These are phyloP conservation scores for Onthophagus sagittarius DNA, from an alignment of 2,888 invertebrate species.

Conservation along the genomic window DNA sequence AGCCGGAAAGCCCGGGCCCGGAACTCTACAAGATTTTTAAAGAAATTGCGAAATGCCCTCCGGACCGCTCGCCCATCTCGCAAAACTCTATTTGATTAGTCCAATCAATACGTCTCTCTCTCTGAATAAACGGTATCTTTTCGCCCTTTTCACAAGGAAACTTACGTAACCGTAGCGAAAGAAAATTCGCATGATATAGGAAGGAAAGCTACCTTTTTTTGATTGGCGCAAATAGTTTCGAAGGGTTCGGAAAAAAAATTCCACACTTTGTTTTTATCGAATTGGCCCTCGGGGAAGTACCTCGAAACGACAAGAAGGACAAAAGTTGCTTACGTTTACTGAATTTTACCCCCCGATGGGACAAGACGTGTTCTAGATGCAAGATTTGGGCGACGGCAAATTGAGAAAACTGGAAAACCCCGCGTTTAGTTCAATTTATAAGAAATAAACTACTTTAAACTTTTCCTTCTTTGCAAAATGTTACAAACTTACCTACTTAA, in stretches of 20 bases:
- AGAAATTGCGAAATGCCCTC: constrained; percentile 33
- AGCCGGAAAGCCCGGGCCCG: constrained; percentile 32
- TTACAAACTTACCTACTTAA: not conserved
- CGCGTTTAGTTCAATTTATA: not conserved
- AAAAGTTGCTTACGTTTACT: constrained; percentile 27
- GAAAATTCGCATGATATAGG: not conserved
- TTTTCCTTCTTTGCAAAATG: not conserved
- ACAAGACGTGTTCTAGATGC: not conserved
- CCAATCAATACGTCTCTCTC: constrained; percentile 36
- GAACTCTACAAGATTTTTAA: constrained; percentile 34
- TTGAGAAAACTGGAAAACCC: not conserved
- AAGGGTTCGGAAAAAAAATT: constrained; percentile 18
- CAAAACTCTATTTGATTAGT: constrained; percentile 36
- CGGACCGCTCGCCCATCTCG: constrained; percentile 17
- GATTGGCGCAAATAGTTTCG: not conserved
- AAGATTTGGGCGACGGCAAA: not conserved
- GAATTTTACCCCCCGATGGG: constrained; percentile 22
- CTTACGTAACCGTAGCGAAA: no score
- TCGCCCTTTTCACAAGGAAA: not conserved
- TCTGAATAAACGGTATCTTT: constrained; percentile 10
- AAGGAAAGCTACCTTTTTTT: no score
- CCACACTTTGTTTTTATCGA: constrained; percentile 33
- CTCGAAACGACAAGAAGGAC: constrained; percentile 25
- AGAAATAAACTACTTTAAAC: not conserved
- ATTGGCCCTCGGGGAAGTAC: constrained; percentile 29